These are phyloP conservation scores for Paramisgurnus dabryanus DNA, from an alignment of 2,113 vertebrate species.

Conservation along the genomic window DNA sequence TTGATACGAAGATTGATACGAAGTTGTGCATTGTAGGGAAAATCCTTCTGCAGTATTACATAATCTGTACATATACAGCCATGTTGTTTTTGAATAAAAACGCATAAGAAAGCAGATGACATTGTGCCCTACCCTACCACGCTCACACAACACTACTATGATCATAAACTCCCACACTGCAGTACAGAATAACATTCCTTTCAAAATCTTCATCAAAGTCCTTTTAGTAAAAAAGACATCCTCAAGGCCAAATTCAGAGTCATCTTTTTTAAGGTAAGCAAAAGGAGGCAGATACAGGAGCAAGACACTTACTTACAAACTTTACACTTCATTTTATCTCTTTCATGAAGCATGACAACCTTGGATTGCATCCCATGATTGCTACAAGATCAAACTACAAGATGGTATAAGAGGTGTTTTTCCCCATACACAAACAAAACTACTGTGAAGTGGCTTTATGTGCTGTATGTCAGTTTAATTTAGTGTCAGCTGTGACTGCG, in stretches of 20 bases:
- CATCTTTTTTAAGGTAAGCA: background rate
- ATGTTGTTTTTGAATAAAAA: constrained; percentile 6
- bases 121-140: constrained; percentile 4
- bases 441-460: background rate
- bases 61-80: constrained; percentile 22
- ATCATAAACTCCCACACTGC: constrained; percentile 9
- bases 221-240: constrained; percentile 26
- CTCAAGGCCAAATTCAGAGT: constrained; percentile 19
- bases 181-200: constrained; percentile 4
- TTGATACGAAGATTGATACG: background rate
- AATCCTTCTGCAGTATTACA: constrained; percentile 5
- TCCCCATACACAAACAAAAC: background rate
- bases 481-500: background rate
- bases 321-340: background rate
- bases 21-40: constrained; percentile 1
- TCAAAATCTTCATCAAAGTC: constrained; percentile 24
- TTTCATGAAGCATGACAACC: background rate
- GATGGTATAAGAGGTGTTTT: background rate
- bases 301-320: background rate
- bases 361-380: background rate
- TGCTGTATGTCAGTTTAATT: background rate
- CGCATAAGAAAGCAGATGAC: constrained; percentile 28
- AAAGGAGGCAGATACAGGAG: constrained; percentile 2
- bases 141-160: background rate
- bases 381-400: background rate